These are phyloP conservation scores for Lydus trimaculatus DNA, from an alignment of 2,888 invertebrate species.

Conservation along the genomic window DNA sequence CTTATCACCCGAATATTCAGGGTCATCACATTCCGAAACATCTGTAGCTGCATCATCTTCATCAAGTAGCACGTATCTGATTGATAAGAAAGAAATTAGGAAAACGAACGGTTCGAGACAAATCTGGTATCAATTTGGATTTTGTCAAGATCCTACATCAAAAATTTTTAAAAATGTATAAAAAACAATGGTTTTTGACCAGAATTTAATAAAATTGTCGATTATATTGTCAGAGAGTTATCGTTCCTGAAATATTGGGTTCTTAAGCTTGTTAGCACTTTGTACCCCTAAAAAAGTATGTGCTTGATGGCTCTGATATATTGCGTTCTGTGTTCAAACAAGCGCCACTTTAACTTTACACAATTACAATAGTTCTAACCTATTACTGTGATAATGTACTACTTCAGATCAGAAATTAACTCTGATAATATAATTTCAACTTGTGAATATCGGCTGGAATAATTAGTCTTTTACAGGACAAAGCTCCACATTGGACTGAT, in stretches of 20 bases:
- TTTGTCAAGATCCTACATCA: constrained; percentile 40
- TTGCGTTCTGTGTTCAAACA: no score
- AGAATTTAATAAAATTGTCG: background rate
- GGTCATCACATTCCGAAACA: constrained; percentile 64
- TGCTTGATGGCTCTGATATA: no score
- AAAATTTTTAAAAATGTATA: background rate
- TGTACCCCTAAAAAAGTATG: no score
- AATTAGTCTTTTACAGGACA: constrained; percentile 32
- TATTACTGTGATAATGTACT: no score
- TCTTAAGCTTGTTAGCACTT: no score
- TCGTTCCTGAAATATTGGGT: no score
- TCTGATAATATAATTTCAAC: background rate
- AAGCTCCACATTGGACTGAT: constrained; percentile 62
- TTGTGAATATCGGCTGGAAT: background rate
- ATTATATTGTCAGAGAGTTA: background rate
- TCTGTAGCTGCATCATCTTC: constrained; percentile 63
- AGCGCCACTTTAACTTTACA: no score
- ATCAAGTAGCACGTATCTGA: constrained; percentile 60
- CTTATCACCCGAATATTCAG: constrained; percentile 57
- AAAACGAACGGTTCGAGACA: constrained; percentile 50
- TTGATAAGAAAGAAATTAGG: constrained; percentile 55
- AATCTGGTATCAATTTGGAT: constrained; percentile 58
- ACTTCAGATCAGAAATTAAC: no score
- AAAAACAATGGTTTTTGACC: background rate
- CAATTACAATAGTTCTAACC: no score